phyloP scores from a whole-genome alignment of 2,888 invertebrate genomes.

The Yponomeuta plumbellus region DNA sequence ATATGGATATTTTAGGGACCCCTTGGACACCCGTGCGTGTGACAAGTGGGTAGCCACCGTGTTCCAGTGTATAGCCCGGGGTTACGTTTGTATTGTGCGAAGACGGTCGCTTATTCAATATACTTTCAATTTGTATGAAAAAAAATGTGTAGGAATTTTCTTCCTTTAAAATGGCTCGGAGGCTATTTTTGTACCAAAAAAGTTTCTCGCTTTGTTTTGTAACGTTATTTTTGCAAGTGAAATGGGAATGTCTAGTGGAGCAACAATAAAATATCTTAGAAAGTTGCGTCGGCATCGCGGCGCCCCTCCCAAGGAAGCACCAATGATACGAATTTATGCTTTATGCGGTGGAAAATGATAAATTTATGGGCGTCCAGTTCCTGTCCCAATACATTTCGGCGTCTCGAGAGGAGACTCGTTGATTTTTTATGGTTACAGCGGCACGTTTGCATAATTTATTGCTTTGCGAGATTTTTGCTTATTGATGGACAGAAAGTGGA shows the following conservation, averaged over 20 bases:
- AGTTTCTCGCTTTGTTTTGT: slow-evolving; percentile 1
- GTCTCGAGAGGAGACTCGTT: slow-evolving; percentile 44
- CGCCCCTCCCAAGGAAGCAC: slow-evolving; percentile 52
- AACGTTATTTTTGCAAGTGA: not conserved
- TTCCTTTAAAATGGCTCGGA: slow-evolving; percentile 2
- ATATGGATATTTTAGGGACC: slow-evolving; percentile 66
- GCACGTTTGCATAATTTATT: slow-evolving; percentile 64
- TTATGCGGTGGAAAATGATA: slow-evolving; percentile 76
- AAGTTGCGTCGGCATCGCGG: slow-evolving; percentile 18
- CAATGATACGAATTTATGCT: slow-evolving; percentile 73
- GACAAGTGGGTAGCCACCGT: slow-evolving; percentile 45
- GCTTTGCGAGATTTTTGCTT: slow-evolving; percentile 4
- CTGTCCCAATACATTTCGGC: slow-evolving; percentile 50
- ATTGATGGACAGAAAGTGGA: slow-evolving; percentile 20
- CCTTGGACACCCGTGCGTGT: slow-evolving; percentile 53
- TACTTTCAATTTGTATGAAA: slow-evolving; percentile 29
- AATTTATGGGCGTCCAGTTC: slow-evolving; percentile 73
- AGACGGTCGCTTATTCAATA: slow-evolving; percentile 39
- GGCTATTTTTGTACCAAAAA: not conserved
- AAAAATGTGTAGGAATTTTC: not conserved
- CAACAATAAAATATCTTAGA: slow-evolving; percentile 8
- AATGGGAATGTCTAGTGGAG: not conserved
- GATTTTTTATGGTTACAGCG: slow-evolving; percentile 65
- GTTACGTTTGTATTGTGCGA: slow-evolving; percentile 42
- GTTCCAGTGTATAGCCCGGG: slow-evolving; percentile 40